Evolutionary conservation across 2,888 invertebrate species (phyloP), one percentile per base, ranked within the genome.

Genomic region (Drosophila aldrichi): DNA sequence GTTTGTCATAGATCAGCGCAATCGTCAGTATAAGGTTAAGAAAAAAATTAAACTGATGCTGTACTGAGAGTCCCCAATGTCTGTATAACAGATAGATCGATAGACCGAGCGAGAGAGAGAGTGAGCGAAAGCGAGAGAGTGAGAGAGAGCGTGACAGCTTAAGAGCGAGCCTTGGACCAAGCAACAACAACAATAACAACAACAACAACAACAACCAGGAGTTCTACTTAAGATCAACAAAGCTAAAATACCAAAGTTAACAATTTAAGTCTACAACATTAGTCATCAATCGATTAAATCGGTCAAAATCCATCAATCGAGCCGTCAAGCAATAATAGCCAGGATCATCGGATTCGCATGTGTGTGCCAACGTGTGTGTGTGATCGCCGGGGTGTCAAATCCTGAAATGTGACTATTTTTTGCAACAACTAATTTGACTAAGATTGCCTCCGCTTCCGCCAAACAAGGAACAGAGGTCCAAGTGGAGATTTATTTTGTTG

Each of bases 1-100:
- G 89, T 91, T 92, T 88, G 92, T 91, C 90, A 92, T 93, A 92
- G 93, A 92, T 92, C 92, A 92, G 86, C 92, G 92, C 70, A 92
- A 92, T 89, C 92, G 92, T 67, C 92, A 92, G 71, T 92, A 92
- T 63, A 92, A 92, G 89, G 91, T 92, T 79, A 92, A 92, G 91
- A 92, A 92, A 92, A 92, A 93, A 93, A 91, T 92, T 73, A 90
- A 91, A 74, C 81, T 90, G 56, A 90, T 91, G 87, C 87, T 65
- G 38, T 34, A 70, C 60, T 74, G 58, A 70, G 56, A 20, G 38
- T 5, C 29, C 3, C 38, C 38, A 2, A 25, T 38, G 46, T 18
- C 58, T 59, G 58, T 22, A 60, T 54, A 38, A 38, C 46, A 41
- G 18, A 65, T 20, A 65, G 52, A 54, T 32, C 10, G n/a, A 18